Evolutionary conservation across 1,140 invertebrate species (phyloP).

Genomic region (Stegodyphus dumicola): DNA sequence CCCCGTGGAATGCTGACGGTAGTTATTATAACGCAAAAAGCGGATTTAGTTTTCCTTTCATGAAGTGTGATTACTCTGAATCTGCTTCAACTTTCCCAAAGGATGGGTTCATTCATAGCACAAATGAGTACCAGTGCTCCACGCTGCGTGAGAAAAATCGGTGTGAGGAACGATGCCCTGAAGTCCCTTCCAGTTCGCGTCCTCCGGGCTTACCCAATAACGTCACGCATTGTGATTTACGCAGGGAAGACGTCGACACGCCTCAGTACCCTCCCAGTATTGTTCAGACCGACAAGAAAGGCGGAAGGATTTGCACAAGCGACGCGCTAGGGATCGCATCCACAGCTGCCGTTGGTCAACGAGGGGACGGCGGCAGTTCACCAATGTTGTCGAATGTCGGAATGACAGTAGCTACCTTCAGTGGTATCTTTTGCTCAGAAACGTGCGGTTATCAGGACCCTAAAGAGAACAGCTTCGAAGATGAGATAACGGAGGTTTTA

Average conservation of each 20-base stretch:
- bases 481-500: no score
- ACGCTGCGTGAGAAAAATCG: conserved; percentile 20
- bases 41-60: no score
- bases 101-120: neutral
- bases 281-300: neutral
- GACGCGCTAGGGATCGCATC: neutral
- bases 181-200: neutral
- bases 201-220: neutral
- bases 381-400: neutral
- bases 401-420: neutral
- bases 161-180: conserved; percentile 29
- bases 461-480: no score
- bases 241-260: conserved; percentile 17
- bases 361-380: neutral
- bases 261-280: neutral
- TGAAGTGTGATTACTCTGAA: no score
- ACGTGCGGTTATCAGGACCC: no score
- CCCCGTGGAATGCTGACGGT: no score
- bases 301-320: neutral
- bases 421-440: no score
- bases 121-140: neutral
- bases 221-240: conserved; percentile 21
- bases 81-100: no score
- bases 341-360: neutral
- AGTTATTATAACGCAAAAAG: no score